Percentiles rank a stretch among this genome's conserved stretches.
Evolutionary conservation across 2,797 vertebrate species (phyloP).

Genomic region (Chaetodon trifasciatus): DNA sequence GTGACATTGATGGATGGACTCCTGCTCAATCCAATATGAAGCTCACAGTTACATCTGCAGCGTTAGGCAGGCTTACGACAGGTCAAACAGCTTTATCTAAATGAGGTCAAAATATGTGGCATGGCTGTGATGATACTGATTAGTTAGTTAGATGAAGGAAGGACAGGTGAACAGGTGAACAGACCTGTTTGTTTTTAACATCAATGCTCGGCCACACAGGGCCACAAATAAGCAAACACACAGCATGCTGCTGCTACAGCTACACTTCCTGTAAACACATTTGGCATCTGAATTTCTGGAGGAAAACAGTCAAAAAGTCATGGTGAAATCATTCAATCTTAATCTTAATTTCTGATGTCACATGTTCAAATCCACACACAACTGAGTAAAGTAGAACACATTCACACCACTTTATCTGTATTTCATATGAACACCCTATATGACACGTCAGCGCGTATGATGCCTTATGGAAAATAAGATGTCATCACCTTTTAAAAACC

Average conservation of each 20-base stretch:
- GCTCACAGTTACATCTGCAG: slow-evolving; percentile 48
- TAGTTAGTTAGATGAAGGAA: slow-evolving; percentile 9
- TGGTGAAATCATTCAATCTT: neutral
- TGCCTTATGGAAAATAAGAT: slow-evolving; percentile 7
- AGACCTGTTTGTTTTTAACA: neutral
- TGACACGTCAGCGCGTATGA: slow-evolving; percentile 3
- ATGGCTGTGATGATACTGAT: slow-evolving; percentile 32
- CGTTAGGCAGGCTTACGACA: neutral
- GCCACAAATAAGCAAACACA: slow-evolving; percentile 5
- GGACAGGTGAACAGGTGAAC: slow-evolving; percentile 15
- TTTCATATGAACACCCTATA: neutral
- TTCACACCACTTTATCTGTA: neutral
- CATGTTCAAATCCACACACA: neutral
- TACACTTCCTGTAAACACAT: slow-evolving; percentile 18
- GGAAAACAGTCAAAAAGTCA: neutral
- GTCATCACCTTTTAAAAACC: neutral
- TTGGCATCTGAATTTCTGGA: slow-evolving; percentile 13
- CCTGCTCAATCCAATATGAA: slow-evolving; percentile 48
- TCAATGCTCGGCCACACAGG: slow-evolving; percentile 12
- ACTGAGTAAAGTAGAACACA: neutral
- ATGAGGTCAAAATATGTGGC: slow-evolving; percentile 26
- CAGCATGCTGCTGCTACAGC: slow-evolving; percentile 11
- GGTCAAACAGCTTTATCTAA: slow-evolving; percentile 46
- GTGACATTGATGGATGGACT: slow-evolving; percentile 71
- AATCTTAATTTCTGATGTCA: neutral